These are phyloP conservation scores for Hippocampus abdominalis DNA, from an alignment of 2,113 vertebrate species.

Conservation along the genomic window DNA sequence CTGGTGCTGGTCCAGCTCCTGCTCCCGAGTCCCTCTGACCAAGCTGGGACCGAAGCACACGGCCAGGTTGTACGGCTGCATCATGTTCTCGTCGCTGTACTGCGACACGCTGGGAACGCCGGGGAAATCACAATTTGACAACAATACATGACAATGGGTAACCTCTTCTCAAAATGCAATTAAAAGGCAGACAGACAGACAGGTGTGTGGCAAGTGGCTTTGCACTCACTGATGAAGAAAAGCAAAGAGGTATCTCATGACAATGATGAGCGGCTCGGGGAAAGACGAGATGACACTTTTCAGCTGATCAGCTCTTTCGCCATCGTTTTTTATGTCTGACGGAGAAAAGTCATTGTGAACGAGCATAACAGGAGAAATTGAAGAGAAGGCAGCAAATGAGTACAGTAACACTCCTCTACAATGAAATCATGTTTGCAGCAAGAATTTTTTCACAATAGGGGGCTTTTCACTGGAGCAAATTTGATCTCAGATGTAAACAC, in stretches of 20 bases:
- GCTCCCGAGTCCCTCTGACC: conserved; percentile 65
- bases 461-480: no score
- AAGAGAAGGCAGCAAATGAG: not conserved
- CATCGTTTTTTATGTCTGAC: conserved; percentile 72
- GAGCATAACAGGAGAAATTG: not conserved
- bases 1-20: conserved; percentile 14
- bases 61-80: conserved; percentile 84
- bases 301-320: conserved; percentile 66
- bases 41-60: conserved; percentile 86
- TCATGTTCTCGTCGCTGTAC: conserved; percentile 89
- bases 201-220: not conserved
- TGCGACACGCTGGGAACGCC: conserved; percentile 72
- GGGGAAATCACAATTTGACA: not conserved
- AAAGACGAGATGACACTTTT: conserved; percentile 70
- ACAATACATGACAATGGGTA: not conserved
- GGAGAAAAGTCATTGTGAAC: not conserved
- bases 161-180: not conserved
- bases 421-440: no score
- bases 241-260: conserved; percentile 87
- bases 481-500: no score
- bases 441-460: no score
- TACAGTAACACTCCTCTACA: no score
- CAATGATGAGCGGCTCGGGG: conserved; percentile 68
- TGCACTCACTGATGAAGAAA: conserved; percentile 87
- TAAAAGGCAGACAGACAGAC: not conserved